Evolutionary conservation across 2,888 invertebrate species (phyloP), one percentile per base, ranked within the genome.

Genomic region (Mycalesis mineus): DNA sequence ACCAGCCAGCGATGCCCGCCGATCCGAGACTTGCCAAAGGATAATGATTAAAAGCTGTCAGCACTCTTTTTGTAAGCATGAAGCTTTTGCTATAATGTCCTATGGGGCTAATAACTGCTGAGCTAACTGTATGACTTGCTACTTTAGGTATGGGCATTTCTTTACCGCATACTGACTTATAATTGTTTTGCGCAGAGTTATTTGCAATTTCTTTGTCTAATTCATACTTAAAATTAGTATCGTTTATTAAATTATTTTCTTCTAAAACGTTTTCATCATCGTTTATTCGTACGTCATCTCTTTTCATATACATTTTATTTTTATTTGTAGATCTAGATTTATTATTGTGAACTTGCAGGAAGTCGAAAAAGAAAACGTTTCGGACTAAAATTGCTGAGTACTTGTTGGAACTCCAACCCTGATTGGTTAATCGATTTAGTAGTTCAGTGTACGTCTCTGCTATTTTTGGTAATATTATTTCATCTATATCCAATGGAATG

Each of bases 41-140:
- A 71, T 94, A 95, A 74, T 95, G 95, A 78, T 95, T 95, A 80
- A 95, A 94, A 40, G 94, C 94, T 47, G 92, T 93, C 68, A 94
- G 80, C 29, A 94, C 91, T 62, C 91, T 91, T 64, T 88, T 88
- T 5, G 93, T 93, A 17, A 91, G 81, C 74, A 94, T 92, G 74
- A 95, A 92, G 74, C 94, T 94, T 77, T 95, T 95, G 52, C 93
- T 93, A 60, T 93, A 94, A 65, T 92, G 92, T 14, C 93, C 93
- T 59, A 90, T 83, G 2, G 91, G 91, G 69, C 93, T 94, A 47
- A 92, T 85, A 58, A 89, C 75, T 1, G 89, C 86, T 14, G 93
- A 92, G 54, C 94, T 87, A 37, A 90, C 72, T 36, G 90, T 73
- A 66, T 92, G 89, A 55, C 82, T 78, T 7, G 85, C 77, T 69